A percentile compares a stretch with the other conserved stretches of the same genome.
Evolutionary conservation across 2,113 vertebrate species (phyloP).

Genomic region (Varanus salvator): DNA sequence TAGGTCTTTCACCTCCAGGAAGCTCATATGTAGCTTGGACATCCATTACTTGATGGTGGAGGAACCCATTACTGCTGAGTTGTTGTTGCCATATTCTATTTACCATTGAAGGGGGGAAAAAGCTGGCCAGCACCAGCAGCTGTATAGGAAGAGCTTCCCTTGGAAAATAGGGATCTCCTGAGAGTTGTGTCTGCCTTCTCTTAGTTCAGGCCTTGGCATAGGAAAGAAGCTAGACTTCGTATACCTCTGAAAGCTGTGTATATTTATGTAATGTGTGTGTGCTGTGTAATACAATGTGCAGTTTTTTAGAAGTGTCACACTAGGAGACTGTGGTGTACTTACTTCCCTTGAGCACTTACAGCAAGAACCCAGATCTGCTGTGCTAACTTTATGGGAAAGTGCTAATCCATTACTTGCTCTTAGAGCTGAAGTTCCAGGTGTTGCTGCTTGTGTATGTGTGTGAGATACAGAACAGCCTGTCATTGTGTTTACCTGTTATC

Average conservation of each 20-base stretch:
- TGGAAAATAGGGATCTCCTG: slow-evolving; percentile 14
- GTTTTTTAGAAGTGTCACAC: background rate
- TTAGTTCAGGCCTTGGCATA: background rate
- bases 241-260: background rate
- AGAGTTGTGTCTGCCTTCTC: background rate
- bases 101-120: background rate
- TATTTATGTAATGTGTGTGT: background rate
- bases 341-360: background rate
- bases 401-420: background rate
- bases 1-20: slow-evolving; percentile 15
- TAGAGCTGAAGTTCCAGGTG: background rate
- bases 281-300: background rate
- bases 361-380: background rate
- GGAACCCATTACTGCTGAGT: background rate
- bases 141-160: background rate
- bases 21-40: background rate
- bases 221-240: background rate
- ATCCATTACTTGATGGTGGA: background rate
- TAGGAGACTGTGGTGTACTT: background rate
- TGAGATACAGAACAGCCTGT: background rate
- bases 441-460: background rate
- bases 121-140: background rate
- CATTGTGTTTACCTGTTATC: slow-evolving; percentile 11
- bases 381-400: background rate
- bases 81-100: background rate